phyloP scores from a whole-genome alignment of 2,113 vertebrate species.

The Tylochromis polylepis region DNA sequence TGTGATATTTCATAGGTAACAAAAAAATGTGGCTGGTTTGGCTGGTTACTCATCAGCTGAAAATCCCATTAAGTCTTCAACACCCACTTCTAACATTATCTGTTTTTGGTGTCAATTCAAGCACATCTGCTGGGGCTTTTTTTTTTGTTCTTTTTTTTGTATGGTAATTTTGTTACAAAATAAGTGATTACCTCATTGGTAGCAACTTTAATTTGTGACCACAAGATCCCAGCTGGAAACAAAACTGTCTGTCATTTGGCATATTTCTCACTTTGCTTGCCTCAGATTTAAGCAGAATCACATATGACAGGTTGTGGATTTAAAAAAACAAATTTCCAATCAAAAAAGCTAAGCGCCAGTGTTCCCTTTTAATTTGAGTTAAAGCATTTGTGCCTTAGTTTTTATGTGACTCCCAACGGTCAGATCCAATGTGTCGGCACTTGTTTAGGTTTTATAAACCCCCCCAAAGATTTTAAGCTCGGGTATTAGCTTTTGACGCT shows the following conservation, averaged over 20 bases:
- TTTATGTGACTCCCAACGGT: slow-evolving; percentile 21
- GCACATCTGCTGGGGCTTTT: background rate
- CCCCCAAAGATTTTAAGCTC: slow-evolving; percentile 11
- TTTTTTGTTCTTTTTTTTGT: background rate
- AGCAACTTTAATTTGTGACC: background rate
- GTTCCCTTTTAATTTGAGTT: background rate
- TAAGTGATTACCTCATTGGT: background rate
- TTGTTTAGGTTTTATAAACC: slow-evolving; percentile 26
- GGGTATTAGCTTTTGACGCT: slow-evolving; percentile 50
- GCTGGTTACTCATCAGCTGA: background rate
- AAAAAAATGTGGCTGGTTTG: background rate
- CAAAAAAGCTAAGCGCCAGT: background rate
- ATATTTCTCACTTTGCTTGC: background rate
- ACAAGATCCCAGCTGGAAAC: background rate
- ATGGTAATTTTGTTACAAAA: background rate
- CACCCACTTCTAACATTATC: background rate
- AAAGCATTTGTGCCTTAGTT: background rate
- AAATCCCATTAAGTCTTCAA: background rate
- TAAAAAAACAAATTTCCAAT: background rate
- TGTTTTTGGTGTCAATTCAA: background rate
- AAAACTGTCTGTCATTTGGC: background rate
- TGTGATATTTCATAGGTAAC: background rate
- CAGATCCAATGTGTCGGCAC: background rate
- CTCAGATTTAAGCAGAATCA: background rate
- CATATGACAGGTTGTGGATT: background rate